Base-by-base conservation (phyloP, 2,113 vertebrate species). In the Struthidea cinerea region DNA sequence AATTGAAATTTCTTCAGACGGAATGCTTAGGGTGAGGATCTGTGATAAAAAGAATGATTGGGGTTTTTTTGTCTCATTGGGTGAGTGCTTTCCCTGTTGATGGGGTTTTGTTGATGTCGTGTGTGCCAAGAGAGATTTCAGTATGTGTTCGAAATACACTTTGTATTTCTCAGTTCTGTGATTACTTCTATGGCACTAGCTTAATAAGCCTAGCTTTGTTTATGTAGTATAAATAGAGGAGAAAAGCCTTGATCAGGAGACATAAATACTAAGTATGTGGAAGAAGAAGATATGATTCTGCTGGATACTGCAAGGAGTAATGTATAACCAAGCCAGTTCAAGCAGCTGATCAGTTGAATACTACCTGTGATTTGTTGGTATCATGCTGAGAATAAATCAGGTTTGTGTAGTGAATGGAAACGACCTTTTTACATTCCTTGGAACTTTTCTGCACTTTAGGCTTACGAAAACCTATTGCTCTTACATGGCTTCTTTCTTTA, bases 351-450 rank as follows among this genome's bases (percentile, higher is more conserved):
- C 71, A 33, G 56, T 69, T 84, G 71, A 89, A 59, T 50, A 16
- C n/a, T 81, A 5, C 64, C 60, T 81, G 69, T 78, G 57, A n/a
- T 65, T 59, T 87, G 33, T 46, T 84, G 56, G 19, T 80, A 13
- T 65, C 59, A 30, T 23, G 26, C 57, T 77, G 89, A 81, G 60
- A 89, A 81, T 74, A 90, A 95, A 77, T 90, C 50, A 77, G 44
- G 26, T 87, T 89, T 92, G 56, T 92, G 65, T 75, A 92, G 73
- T 75, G 69, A 56, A 69, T 87, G 93, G 84, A 94, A 95, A 87
- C 2, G 5, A 78, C 76, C 68, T 80, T 89, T 88, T 92, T 79
- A 7, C 71, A 27, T 92, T 92, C 84, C 61, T 78, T 87, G 35
- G 47, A 91, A 50, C 33, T 50, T 46, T 64, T 78, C n/a, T 81